Conservation (phyloP, 2,888 invertebrate genomes). For the Diadromus collaris region DNA sequence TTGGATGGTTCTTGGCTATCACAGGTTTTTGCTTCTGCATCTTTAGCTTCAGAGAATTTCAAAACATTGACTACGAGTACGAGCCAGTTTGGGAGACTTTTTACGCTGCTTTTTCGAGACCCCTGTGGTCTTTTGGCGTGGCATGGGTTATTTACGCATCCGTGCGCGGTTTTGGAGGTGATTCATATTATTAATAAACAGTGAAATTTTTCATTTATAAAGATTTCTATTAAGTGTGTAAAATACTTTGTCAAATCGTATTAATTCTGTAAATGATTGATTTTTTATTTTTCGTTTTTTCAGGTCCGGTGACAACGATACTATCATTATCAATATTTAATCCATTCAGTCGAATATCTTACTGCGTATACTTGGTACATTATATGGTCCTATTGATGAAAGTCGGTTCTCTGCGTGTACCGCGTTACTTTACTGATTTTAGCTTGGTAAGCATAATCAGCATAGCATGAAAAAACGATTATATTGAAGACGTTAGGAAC, state of each 20-base stretch:
- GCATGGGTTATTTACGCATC: slow-evolving; percentile 82
- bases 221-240: not conserved
- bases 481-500: not conserved
- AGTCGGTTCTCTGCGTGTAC: slow-evolving; percentile 31
- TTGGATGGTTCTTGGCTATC: slow-evolving; percentile 64
- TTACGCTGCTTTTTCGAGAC: slow-evolving; percentile 79
- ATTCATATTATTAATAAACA: slow-evolving; percentile 13
- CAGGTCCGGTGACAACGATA: slow-evolving; percentile 63
- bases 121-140: slow-evolving; percentile 80
- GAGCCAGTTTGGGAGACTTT: slow-evolving; percentile 75
- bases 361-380: slow-evolving; percentile 68
- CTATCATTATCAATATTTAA: slow-evolving; percentile 64
- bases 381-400: slow-evolving; percentile 57
- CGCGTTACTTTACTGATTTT: slow-evolving; percentile 60
- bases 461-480: not conserved
- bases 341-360: slow-evolving; percentile 68
- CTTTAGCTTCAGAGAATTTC: slow-evolving; percentile 68
- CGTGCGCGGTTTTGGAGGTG: slow-evolving; percentile 80
- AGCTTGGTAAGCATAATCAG: slow-evolving; percentile 54
- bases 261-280: slow-evolving; percentile 1
- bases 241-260: not conserved
- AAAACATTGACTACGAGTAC: slow-evolving; percentile 73
- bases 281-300: slow-evolving; percentile 23
- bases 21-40: slow-evolving; percentile 60
- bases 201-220: not conserved